phyloP scores from a whole-genome alignment of 2,888 invertebrate species.

The Leptura quadrifasciata region DNA sequence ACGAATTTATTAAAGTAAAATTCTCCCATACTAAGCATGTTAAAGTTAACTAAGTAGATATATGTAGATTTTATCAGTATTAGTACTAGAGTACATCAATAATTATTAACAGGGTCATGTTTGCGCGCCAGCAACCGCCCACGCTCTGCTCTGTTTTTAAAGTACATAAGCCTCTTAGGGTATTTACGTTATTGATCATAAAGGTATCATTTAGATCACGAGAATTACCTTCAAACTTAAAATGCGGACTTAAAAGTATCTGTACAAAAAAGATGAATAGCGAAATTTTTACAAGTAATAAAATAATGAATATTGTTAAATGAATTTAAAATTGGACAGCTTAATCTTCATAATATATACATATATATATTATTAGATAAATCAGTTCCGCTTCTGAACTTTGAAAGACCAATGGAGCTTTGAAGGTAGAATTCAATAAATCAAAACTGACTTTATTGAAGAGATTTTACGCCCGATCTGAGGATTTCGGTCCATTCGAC shows the following conservation, averaged over 20 bases:
- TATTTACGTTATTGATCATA: background rate
- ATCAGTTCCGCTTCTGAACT: background rate
- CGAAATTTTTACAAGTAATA: background rate
- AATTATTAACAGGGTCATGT: background rate
- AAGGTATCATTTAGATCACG: background rate
- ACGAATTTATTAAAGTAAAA: background rate
- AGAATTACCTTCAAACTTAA: background rate
- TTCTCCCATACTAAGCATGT: background rate
- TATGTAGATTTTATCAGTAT: background rate
- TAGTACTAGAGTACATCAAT: background rate
- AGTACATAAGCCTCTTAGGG: background rate
- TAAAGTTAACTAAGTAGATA: constrained; percentile 4
- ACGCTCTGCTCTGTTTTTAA: background rate
- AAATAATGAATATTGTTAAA: background rate
- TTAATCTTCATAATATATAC: background rate
- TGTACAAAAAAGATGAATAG: background rate
- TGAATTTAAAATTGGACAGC: background rate
- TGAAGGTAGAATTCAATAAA: background rate
- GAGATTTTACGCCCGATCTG: no score
- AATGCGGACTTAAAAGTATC: background rate
- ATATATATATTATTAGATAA: background rate
- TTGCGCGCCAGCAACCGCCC: background rate
- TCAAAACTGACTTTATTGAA: no score
- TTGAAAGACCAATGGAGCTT: background rate
- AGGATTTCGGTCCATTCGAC: no score